Conservation (phyloP, 2,797 vertebrate genomes). For the Smutsia temminckii region DNA sequence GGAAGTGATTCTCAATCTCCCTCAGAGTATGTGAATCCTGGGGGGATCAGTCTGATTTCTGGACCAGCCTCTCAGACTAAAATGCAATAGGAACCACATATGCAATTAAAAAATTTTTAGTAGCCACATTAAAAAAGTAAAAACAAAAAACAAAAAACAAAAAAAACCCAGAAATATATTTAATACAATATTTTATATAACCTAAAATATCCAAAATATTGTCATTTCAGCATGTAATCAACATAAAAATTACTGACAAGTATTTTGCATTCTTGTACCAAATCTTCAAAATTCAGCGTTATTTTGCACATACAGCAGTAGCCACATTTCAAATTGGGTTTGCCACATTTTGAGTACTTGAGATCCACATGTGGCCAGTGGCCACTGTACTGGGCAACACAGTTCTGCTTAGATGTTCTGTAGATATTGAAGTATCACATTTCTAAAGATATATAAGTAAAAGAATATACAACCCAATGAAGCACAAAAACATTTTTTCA, state of each 20-base stretch:
- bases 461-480: not conserved
- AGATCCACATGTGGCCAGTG: not conserved
- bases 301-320: not conserved
- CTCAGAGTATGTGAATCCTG: not conserved
- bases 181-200: not conserved
- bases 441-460: not conserved
- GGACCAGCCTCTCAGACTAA: not conserved
- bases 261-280: not conserved
- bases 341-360: not conserved
- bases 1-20: not conserved
- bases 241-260: conserved; percentile 6
- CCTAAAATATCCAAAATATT: not conserved
- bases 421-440: not conserved
- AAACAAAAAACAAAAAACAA: not conserved
- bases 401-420: not conserved
- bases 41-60: not conserved
- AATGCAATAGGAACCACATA: not conserved
- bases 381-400: not conserved
- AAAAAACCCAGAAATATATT: not conserved
- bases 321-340: not conserved
- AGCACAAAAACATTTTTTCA: not conserved
- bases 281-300: conserved; percentile 25
- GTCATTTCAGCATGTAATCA: not conserved
- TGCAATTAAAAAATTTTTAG: not conserved
- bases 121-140: not conserved